Conservation (phyloP, 2,888 invertebrate genomes). For the Acrobeloides nanus region DNA sequence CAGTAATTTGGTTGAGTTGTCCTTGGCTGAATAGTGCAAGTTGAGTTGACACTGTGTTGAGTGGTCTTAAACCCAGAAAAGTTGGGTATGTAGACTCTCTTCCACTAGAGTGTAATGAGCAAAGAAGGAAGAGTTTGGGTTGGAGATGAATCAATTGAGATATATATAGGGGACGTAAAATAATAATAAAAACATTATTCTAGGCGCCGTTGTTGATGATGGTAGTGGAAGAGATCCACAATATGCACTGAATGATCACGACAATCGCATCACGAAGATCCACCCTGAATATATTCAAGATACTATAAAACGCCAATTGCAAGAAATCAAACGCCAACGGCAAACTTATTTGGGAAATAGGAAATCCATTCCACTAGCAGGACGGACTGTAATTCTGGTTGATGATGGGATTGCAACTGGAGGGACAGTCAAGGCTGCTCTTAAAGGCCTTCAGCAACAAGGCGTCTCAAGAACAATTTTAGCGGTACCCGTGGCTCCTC, state of each 20-base stretch:
- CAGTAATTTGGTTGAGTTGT: no score
- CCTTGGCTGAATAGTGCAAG: no score
- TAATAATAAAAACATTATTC: no score
- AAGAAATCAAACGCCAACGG: conserved; percentile 8
- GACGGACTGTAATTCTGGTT: conserved; percentile 7
- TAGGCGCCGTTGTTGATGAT: no score
- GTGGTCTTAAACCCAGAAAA: no score
- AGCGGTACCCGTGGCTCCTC: conserved; percentile 8
- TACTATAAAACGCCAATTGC: conserved; percentile 5
- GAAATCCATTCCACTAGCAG: conserved; percentile 4
- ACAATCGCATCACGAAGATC: not conserved
- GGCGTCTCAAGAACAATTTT: conserved; percentile 3
- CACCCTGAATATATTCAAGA: conserved; percentile 3
- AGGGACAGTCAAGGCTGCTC: conserved; percentile 10
- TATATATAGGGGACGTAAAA: no score
- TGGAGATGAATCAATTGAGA: no score
- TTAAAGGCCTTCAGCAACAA: conserved; percentile 7
- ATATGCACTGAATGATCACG: conserved; percentile 10
- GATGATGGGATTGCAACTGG: conserved; percentile 13
- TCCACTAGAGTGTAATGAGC: no score
- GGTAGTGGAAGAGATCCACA: no score
- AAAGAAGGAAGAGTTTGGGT: no score
- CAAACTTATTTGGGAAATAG: conserved; percentile 7
- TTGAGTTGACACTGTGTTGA: no score
- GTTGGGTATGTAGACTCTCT: no score